Evolutionary conservation across 2,113 vertebrate species (phyloP), one percentile per base, ranked within the genome.

Genomic region (Gambusia affinis): DNA sequence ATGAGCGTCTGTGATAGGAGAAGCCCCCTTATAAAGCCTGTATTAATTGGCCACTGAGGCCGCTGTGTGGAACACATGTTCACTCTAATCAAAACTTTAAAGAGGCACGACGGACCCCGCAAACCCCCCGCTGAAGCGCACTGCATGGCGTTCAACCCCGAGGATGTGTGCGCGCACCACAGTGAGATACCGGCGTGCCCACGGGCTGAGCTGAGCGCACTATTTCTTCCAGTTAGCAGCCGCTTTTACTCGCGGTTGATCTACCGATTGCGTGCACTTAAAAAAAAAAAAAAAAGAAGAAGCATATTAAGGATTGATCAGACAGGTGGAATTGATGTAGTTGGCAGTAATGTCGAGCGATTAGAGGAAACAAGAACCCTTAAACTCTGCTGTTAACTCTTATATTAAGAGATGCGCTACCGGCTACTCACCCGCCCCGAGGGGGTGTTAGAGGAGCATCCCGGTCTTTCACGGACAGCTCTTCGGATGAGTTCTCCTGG

Each of bases 401-500:
- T 4, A 47, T 47, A 17, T 47, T 24, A 33, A 24, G 7, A 28
- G 29, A 33, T 75, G 62, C 5, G 0, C 19, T 22, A 7, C 66
- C 27, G 54, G 63, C 63, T 88, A 90, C 93, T 94, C 89, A 94
- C 94, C 87, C 84, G 83, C 35, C 82, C 35, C 83, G 80, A 27
- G 74, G 78, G 76, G 82, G 88, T 71, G 80, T 89, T 83, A 90
- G 65, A 88, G 89, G 86, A 92, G 84, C 92, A 94, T 94, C 86
- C 82, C 84, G 78, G 81, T 90, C 77, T 85, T 80, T 88, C 80
- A 78, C 77, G 73, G 82, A 73, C 83, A 77, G 86, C 81, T 91
- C 85, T 83, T 85, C 73, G 76, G 82, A 86, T 89, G 90, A 90
- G 81, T 90, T 91, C 88, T 92, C 92, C 89, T 80, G 88, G 88